These are phyloP conservation scores for Punctoribates punctum DNA, from an alignment of 2,888 invertebrate genomes.

Conservation along the genomic window DNA sequence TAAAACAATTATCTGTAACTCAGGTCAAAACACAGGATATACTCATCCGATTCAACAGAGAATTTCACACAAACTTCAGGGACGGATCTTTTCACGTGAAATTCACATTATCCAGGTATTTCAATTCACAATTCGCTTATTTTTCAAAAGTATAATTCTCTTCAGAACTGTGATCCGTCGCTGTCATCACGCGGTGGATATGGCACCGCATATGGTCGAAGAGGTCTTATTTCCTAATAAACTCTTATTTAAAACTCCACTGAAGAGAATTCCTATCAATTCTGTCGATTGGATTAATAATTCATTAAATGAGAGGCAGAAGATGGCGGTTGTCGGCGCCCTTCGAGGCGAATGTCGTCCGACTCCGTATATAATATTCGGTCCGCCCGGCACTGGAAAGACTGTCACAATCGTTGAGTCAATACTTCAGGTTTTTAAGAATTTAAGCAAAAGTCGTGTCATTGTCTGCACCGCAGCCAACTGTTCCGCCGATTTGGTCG, in stretches of 20 bases:
- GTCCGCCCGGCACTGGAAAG: conserved; percentile 51
- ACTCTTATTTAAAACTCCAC: conserved; percentile 39
- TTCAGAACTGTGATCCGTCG: conserved; percentile 61
- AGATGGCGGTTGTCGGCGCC: conserved; percentile 72
- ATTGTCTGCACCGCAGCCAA: conserved; percentile 86
- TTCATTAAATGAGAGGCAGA: conserved; percentile 71
- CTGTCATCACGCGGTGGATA: conserved; percentile 69
- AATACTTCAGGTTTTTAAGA: conserved; percentile 67
- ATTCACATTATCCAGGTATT: too few relatives aligned
- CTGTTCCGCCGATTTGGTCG: conserved; percentile 80
- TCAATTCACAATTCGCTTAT: too few relatives aligned
- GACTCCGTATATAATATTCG: conserved; percentile 74
- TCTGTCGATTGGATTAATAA: conserved; percentile 66
- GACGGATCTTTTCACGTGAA: background rate
- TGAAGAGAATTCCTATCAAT: conserved; percentile 33
- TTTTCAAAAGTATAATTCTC: too few relatives aligned
- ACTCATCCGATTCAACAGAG: conserved; percentile 68
- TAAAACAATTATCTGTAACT: background rate
- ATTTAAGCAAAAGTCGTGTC: conserved; percentile 56
- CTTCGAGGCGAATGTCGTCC: conserved; percentile 74
- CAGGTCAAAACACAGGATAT: conserved; percentile 63
- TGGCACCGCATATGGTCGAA: conserved; percentile 49
- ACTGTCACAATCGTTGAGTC: conserved; percentile 74
- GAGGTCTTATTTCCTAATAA: conserved; percentile 45
- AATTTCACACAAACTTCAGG: conserved; percentile 69